Evolutionary conservation across 2,888 invertebrate genomes (phyloP), one percentile per base, ranked within the genome.

Genomic region (Catocala nupta): DNA sequence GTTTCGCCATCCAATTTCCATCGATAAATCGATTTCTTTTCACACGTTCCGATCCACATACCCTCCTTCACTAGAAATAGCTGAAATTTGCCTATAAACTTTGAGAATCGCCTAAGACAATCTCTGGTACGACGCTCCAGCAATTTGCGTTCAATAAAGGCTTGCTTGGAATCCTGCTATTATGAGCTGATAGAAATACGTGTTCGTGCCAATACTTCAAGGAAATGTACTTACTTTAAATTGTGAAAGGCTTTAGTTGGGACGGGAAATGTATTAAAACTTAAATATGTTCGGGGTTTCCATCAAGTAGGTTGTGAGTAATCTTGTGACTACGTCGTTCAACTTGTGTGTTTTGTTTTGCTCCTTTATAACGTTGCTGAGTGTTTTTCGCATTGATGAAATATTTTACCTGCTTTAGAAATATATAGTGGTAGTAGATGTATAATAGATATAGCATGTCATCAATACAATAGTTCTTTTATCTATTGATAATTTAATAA

Each of bases 101-200:
- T 16, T 33, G 60, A 39, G 47, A 56, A 34, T 52, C 47, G 12
- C 54, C 59, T 55, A 52, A 68, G 54, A 66, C 68, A 66, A 61
- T 63, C 42, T 56, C 58, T 33, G n/a, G n/a, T 45, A 51, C 55
- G 50, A 57, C 63, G 60, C 59, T 55, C 12, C 42, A 55, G 34
- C 73, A 68, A 76, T 71, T 69, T 71, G 59, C 59, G 44, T 51
- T 59, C 52, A 25, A 49, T 58, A 69, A 55, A 53, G 51, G 54
- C 13, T 16, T 48, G 58, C 13, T 57, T 50, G 49, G 65, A 64
- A 60, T 65, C 53, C 50, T 49, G 51, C 59, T 61, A 65, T 76
- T 64, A 75, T 64, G 63, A 66, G 45, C 48, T 54, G 64, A 77
- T 66, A 65, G 63, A 62, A 66, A 60, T 52, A 60, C 59, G 60